Base-by-base conservation (phyloP, 2,797 vertebrate genomes). In the Delichon dasypus region DNA sequence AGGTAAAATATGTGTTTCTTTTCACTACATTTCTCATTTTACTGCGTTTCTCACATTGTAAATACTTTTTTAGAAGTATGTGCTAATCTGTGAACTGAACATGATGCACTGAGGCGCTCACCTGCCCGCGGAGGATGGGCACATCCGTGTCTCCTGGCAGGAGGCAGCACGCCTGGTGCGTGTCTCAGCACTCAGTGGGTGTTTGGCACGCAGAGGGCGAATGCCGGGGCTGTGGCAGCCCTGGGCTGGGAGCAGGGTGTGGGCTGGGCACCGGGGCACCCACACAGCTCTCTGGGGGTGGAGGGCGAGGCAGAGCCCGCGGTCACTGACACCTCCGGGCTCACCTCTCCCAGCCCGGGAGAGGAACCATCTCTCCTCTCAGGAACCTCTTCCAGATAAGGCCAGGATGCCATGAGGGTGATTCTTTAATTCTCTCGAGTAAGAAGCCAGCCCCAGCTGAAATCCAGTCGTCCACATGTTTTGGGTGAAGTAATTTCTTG, bases 321-420 rank as follows among this genome's bases (percentile, higher is more conserved):
- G 11, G 3, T 11, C 53, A 2, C 14, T 34, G 40, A 1, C 30
- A 7, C 21, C 14, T 17, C 13, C 19, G 2, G 7, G 16, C 40
- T 81, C 29, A 22, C 32, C 44, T 61, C 21, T 21, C 62, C 42
- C 54, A 53, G 65, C 55, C 11, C 20, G 11, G 38, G 6, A 36
- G 44, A 26, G 36, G 30, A 75, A 40, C 9, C 1, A 0, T 2
- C 55, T 16, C 16, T 85, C 22, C 38, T 29, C 18, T 32, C n/a
- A 30, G n/a, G n/a, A 26, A 6, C 20, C 20, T 73, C 3, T 3
- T 25, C 36, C 58, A n/a, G 4, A 7, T 3, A 5, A 47, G 58
- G 42, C 16, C 32, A 26, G 36, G 22, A 4, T 38, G 19, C 13
- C 16, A 5, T 1, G 16, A 32, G 73, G 13, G 22, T 5, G 26